Conservation (phyloP, 2,113 vertebrate genomes). For the Monarcha castaneiventris region DNA sequence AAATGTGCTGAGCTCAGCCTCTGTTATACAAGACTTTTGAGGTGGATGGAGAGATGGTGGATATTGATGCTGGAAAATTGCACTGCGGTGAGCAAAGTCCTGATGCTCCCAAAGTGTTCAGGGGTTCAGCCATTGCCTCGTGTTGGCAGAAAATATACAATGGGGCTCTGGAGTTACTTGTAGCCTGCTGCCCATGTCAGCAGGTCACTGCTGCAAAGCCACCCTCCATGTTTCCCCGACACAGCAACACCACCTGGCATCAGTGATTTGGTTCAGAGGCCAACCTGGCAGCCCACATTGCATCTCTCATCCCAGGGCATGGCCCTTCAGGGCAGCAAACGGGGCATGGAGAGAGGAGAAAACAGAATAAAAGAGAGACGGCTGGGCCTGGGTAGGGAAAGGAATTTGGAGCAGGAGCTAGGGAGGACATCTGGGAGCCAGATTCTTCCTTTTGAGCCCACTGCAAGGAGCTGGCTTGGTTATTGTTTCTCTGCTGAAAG, state of each 20-base stretch:
- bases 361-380: background rate
- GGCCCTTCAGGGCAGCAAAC: background rate
- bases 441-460: background rate
- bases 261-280: background rate
- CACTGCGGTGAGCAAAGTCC: background rate
- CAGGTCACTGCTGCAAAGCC: background rate
- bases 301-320: background rate
- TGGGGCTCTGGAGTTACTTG: background rate
- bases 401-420: conserved; percentile 10
- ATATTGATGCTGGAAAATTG: background rate
- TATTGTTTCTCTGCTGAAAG: background rate
- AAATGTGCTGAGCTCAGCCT: background rate
- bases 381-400: background rate
- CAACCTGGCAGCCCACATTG: background rate
- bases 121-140: background rate
- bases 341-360: background rate
- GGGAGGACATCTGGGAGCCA: conserved; percentile 37
- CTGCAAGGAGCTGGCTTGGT: background rate
- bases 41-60: background rate
- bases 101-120: background rate
- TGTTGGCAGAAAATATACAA: background rate
- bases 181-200: background rate
- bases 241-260: background rate
- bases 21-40: background rate
- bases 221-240: accelerated